Percentiles rank a stretch among this genome's conserved stretches.
phyloP scores from a whole-genome alignment of 2,888 invertebrate genomes.

The Globia sparganii region DNA sequence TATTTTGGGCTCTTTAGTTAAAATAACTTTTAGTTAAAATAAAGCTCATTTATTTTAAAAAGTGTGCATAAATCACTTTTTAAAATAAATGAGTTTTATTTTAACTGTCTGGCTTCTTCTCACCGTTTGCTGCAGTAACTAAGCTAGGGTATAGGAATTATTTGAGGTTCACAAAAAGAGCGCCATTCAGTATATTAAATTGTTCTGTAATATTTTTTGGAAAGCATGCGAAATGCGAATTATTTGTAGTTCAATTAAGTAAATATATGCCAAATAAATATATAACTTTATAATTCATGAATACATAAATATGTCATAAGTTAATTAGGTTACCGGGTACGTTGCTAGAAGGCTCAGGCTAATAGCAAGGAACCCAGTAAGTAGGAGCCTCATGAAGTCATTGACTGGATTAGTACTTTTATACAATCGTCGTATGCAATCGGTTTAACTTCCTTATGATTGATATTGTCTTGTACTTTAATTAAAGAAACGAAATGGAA shows the following conservation, averaged over 20 bases:
- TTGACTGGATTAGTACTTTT: not conserved
- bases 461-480: not conserved
- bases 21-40: too few species aligned
- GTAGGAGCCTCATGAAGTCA: not conserved
- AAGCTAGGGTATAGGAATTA: not conserved
- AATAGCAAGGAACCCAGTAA: not conserved
- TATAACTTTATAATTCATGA: not conserved
- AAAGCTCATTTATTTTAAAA: too few species aligned
- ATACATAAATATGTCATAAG: too few species aligned
- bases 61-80: too few species aligned
- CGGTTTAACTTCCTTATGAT: not conserved
- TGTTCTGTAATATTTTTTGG: not conserved
- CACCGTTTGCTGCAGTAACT: not conserved
- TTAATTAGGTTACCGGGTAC: too few species aligned
- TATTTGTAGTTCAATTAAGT: not conserved
- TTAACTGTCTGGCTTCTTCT: not conserved
- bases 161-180: not conserved
- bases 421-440: not conserved
- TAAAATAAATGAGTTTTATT: not conserved
- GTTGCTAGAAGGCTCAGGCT: not conserved
- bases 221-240: not conserved
- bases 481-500: not conserved
- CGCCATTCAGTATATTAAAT: not conserved
- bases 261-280: not conserved
- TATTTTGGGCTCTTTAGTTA: not conserved